Base-by-base conservation (phyloP, 2,113 vertebrate species). In the Todiramphus saurophagus region DNA sequence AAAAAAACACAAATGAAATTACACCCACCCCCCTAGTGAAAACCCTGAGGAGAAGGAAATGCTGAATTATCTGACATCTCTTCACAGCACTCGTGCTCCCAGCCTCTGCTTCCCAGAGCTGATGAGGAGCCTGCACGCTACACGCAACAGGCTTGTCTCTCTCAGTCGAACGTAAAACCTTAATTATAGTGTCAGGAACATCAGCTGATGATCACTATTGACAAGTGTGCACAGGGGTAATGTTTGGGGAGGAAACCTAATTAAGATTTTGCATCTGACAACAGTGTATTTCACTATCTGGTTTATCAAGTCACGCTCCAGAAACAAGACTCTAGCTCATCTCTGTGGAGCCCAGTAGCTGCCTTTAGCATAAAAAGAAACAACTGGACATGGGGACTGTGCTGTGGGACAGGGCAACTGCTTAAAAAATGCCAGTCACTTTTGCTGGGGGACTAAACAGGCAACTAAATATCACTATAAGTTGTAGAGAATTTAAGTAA, bases 241-340 rank as follows among this genome's bases (percentile, higher is more conserved):
- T 83, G 69, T 84, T 91, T 93, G 70, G 83, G 93, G 79, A 93
- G 68, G 90, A 92, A 92, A 83, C 51, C 86, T 90, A 82, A 95
- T 94, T 68, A 96, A 68, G 86, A 69, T 55, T 87, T 80, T 88
- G 35, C 73, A 93, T 81, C 66, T 79, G 81, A 83, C 68, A 59
- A 62, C 33, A 53, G 46, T 28, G 51, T 48, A 69, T 89, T 80
- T 94, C 95, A 82, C 76, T 87, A 79, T 78, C 84, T 55, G 48
- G 50, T 30, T 73, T 51, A 79, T 75, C 56, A 20, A 11, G 55
- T 8, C 79, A 35, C 11, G 60, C 60, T 81, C 64, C 85, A 90
- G 60, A 83, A 88, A 70, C 51, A 67, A 35, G 84, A 50, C 13
- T 85, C 72, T 17, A 91, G 84, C 78, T 82, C 82, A 21, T 6